Conservation (phyloP, 1,140 invertebrate species). For the Epicauta chinensis region DNA sequence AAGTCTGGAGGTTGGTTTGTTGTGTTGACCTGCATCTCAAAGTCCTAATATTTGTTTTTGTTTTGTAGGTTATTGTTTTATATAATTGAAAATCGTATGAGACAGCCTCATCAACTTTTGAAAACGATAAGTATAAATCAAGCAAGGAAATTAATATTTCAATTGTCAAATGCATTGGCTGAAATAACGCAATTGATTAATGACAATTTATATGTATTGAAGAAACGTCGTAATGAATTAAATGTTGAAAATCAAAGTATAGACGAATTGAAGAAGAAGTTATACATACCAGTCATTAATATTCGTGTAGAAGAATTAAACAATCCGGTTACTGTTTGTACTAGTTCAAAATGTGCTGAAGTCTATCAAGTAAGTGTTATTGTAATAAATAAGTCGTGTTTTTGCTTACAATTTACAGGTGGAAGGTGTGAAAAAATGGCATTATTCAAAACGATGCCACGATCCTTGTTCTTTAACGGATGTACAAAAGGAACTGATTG, state of each 20-base stretch:
- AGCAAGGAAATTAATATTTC: constrained; percentile 31
- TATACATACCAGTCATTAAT: constrained; percentile 36
- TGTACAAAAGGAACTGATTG: constrained; percentile 25
- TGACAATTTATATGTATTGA: constrained; percentile 30
- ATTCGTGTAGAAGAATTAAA: constrained; percentile 28
- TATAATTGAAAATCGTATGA: constrained; percentile 24
- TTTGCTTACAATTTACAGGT: no score
- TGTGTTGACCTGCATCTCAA: no score
- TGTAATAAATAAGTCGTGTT: no score
- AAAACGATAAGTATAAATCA: constrained; percentile 35
- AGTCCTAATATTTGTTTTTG: no score
- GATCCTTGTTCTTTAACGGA: constrained; percentile 27
- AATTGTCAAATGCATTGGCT: constrained; percentile 35
- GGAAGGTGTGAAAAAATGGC: constrained; percentile 25
- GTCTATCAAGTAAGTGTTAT: constrained; percentile 21
- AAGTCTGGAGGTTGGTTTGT: constrained; percentile 21
- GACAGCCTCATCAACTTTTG: constrained; percentile 19
- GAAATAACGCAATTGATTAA: constrained; percentile 35
- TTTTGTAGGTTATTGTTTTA: constrained; percentile 28
- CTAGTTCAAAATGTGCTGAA: constrained; percentile 28
- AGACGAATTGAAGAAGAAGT: constrained; percentile 26
- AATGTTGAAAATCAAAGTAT: constrained; percentile 23
- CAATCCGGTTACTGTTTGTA: constrained; percentile 36
- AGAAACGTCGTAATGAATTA: constrained; percentile 22
- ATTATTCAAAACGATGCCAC: constrained; percentile 36